A percentile compares a stretch with the other conserved stretches of the same genome.
phyloP scores from a whole-genome alignment of 2,797 vertebrate genomes.

The Propithecus perrieri region DNA sequence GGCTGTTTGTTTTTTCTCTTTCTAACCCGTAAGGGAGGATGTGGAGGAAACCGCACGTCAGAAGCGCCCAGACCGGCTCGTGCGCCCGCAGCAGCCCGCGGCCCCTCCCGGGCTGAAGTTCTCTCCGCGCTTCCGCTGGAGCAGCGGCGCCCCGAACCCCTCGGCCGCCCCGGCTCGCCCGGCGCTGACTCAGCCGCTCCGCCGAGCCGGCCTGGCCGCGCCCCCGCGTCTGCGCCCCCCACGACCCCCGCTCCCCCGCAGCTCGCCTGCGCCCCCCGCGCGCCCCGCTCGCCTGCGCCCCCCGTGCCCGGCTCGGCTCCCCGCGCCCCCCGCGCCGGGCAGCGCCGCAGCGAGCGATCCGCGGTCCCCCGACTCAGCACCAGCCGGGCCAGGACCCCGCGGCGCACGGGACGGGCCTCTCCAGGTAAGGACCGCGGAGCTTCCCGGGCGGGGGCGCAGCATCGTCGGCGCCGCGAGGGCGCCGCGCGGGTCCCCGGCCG shows the following conservation, averaged over 20 bases:
- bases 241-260: constrained; percentile 15
- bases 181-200: constrained; percentile 72
- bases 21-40: neutral
- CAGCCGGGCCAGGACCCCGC: constrained; percentile 76
- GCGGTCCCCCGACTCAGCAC: neutral
- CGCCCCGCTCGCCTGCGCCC: neutral
- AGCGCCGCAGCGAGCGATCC: constrained; percentile 81
- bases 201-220: neutral
- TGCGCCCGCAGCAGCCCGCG: neutral
- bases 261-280: neutral
- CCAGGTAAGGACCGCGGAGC: constrained; percentile 54
- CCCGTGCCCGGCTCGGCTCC: neutral
- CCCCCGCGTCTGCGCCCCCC: no score
- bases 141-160: neutral
- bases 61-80: neutral
- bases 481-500: neutral
- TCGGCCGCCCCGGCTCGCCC: constrained; percentile 55
- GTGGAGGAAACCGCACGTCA: neutral
- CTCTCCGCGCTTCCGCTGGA: constrained; percentile 71
- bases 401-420: constrained; percentile 71
- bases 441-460: neutral
- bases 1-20: neutral
- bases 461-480: neutral
- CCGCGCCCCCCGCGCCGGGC: neutral
- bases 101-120: constrained; percentile 46